Conservation (phyloP, 2,113 vertebrate species). For the Callionymus lyra region DNA sequence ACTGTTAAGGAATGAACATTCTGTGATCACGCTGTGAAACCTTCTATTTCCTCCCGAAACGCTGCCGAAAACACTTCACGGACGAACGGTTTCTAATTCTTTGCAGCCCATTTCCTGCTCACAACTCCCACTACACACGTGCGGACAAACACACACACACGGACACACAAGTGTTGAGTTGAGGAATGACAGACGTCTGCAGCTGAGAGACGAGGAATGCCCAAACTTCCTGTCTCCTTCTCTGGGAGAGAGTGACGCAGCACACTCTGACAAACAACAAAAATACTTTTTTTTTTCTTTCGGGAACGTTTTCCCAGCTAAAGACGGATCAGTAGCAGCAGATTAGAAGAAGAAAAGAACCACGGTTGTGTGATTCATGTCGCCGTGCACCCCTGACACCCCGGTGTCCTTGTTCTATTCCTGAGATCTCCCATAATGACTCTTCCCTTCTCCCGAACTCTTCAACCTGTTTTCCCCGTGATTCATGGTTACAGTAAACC, state of each 20-base stretch:
- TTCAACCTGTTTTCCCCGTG: constrained; percentile 45
- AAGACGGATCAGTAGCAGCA: constrained; percentile 22
- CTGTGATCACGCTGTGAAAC: constrained; percentile 4
- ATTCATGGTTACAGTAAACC: constrained; percentile 67
- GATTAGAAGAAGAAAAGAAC: constrained; percentile 19
- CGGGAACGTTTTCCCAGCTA: constrained; percentile 29
- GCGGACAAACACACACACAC: constrained; percentile 48
- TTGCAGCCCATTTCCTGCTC: constrained; percentile 41
- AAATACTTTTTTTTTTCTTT: too few relatives aligned
- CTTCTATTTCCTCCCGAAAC: constrained; percentile 6
- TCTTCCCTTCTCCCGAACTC: constrained; percentile 39
- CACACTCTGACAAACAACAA: constrained; percentile 28
- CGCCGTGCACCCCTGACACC: constrained; percentile 33
- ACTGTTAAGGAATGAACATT: too few relatives aligned
- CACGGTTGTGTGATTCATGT: constrained; percentile 36
- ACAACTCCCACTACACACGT: constrained; percentile 54
- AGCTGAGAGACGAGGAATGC: constrained; percentile 82
- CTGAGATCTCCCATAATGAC: constrained; percentile 38
- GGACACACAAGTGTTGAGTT: constrained; percentile 71
- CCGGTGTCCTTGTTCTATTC: constrained; percentile 44
- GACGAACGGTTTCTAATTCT: constrained; percentile 16
- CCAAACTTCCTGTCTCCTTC: constrained; percentile 81
- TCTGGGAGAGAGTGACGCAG: constrained; percentile 4
- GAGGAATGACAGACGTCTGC: constrained; percentile 87
- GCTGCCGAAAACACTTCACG: constrained; percentile 5